Conservation (phyloP, 2,113 vertebrate genomes). For the Anser cygnoides region DNA sequence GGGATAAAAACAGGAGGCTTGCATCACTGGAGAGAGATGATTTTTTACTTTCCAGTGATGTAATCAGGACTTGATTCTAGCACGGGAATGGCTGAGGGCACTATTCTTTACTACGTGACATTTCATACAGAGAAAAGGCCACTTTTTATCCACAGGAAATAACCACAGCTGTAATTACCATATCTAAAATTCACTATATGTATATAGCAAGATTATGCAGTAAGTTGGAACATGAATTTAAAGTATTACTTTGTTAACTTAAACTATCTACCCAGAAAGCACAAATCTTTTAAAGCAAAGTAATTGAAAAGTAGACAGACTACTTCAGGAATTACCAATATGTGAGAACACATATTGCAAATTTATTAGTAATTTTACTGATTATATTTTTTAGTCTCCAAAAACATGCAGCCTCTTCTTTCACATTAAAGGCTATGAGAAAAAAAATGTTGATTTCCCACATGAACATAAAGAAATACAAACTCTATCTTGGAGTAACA, state of each 20-base stretch:
- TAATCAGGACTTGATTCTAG: neutral
- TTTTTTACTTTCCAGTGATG: neutral
- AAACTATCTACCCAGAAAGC: neutral
- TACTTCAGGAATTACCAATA: too few relatives aligned
- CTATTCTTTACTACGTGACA: neutral
- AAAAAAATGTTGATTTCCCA: neutral
- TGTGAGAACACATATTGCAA: neutral
- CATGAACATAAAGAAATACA: neutral
- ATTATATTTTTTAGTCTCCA: neutral
- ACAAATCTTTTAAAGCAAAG: neutral
- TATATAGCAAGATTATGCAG: neutral
- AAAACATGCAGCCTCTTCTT: neutral
- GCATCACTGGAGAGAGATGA: neutral
- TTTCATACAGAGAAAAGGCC: neutral
- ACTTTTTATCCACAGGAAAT: neutral
- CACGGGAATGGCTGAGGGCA: neutral
- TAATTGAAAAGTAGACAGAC: neutral
- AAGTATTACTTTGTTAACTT: neutral
- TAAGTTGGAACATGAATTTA: neutral
- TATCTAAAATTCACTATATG: neutral
- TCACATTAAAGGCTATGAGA: neutral
- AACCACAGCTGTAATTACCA: neutral
- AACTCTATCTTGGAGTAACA: slow-evolving; percentile 8
- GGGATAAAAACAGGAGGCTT: neutral
- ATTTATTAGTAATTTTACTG: neutral